Evolutionary conservation across 2,888 invertebrate genomes (phyloP).

Genomic region (Zeuzera pyrina): DNA sequence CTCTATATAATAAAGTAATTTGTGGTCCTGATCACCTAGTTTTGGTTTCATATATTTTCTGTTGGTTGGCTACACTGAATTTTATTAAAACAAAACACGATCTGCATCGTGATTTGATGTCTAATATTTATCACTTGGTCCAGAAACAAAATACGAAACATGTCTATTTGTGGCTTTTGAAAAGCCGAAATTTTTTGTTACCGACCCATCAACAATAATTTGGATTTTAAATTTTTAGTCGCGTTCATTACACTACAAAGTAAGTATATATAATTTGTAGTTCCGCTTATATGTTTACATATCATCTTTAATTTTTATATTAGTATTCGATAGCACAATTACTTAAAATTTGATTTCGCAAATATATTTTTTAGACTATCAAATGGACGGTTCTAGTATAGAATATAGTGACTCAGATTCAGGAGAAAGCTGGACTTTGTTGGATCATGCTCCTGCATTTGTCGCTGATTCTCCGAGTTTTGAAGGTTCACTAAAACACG

Average conservation of each 20-base stretch:
- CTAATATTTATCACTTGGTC: conserved; percentile 24
- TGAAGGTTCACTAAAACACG: too few relatives aligned
- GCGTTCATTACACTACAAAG: conserved; percentile 24
- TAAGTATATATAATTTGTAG: conserved; percentile 17
- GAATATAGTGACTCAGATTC: conserved; percentile 69
- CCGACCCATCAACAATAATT: conserved; percentile 22
- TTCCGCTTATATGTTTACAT: conserved; percentile 7
- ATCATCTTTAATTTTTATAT: conserved; percentile 9
- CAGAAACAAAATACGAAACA: conserved; percentile 41
- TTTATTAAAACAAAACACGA: conserved; percentile 18
- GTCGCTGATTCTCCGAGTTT: conserved; percentile 32
- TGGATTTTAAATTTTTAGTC: conserved; percentile 24
- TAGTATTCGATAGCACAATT: conserved; percentile 6
- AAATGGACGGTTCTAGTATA: conserved; percentile 48
- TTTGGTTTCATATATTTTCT: too few relatives aligned
- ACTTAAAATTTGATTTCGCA: conserved; percentile 7
- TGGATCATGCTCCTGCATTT: conserved; percentile 45
- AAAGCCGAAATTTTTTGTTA: conserved; percentile 36
- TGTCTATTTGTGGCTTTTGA: conserved; percentile 24
- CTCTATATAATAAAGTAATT: too few relatives aligned
- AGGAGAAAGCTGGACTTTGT: conserved; percentile 64
- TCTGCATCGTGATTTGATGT: conserved; percentile 20
- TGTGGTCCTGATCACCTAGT: too few relatives aligned
- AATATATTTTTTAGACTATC: conserved; percentile 12
- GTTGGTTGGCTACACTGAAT: too few relatives aligned